Base-by-base conservation (phyloP, 2,888 invertebrate genomes). In the Drosophila anomelani region DNA sequence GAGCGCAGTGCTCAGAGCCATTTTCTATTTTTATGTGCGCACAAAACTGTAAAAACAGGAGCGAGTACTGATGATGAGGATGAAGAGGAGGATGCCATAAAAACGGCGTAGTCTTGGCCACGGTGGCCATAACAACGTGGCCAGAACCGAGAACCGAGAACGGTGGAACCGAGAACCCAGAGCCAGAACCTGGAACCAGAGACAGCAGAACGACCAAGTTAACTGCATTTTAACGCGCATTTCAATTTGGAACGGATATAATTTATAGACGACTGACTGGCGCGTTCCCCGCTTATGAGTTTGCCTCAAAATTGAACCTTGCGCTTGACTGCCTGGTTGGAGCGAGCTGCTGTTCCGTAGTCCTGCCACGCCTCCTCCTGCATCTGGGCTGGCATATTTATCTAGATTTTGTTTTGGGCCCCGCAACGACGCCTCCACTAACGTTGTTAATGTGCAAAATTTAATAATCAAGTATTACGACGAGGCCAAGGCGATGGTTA, bases 141-240 rank as follows among this genome's bases (percentile, higher is more conserved):
- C 75, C 85, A 78, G 78, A 70, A 74, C 29, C 61, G 44, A 78
- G 78, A 70, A 74, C 29, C 61, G 44, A 46, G 44, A 23, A 4
- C 44, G 23, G 15, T 23, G 23, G 29, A 20, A 12, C 20, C 15
- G 17, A 41, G 41, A 41, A 10, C 10, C 34, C 12, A 32, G 32
- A 9, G 32, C 66, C 67, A 67, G 56, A 53, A 74, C 46, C 68
- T 17, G 62, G 62, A 41, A 78, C 75, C 72, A 66, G 66, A 71
- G 78, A 75, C 75, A 59, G 53, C 60, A 58, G 57, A 68, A 78
- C 85, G 90, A 85, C 86, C 90, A 91, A 90, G 91, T 90, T 91
- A 91, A 91, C 91, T 91, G 91, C 91, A 91, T 91, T 91, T 91
- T 91, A 91, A 91, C 91, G 91, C 91, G 91, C 91, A 81, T 91